Percentiles rank a stretch among this genome's conserved stretches.
phyloP scores from a whole-genome alignment of 2,888 invertebrate species.

The Pilophorus perplexus region DNA sequence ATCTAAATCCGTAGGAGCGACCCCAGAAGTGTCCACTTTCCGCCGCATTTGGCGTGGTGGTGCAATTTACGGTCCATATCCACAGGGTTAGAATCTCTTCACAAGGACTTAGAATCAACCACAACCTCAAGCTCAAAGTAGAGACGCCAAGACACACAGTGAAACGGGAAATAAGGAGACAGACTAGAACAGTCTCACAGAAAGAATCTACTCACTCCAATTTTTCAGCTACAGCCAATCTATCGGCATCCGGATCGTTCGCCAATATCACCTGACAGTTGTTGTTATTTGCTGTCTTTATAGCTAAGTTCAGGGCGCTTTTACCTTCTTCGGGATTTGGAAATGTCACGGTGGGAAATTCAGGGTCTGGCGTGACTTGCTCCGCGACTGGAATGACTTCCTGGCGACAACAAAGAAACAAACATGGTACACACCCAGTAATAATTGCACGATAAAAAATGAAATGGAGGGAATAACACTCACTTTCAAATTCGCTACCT shows the following conservation, averaged over 20 bases:
- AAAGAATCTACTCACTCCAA: constrained; percentile 50
- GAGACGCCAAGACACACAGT: not conserved
- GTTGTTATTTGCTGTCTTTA: constrained; percentile 70
- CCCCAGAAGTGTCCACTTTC: no score
- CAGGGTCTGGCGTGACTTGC: constrained; percentile 88
- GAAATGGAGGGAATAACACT: constrained; percentile 37
- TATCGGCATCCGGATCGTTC: constrained; percentile 98
- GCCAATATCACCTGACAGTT: constrained; percentile 78
- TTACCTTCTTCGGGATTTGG: constrained; percentile 98
- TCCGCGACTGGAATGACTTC: constrained; percentile 65
- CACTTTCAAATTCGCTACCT: constrained; percentile 70
- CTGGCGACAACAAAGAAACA: constrained; percentile 52
- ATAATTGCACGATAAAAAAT: not conserved
- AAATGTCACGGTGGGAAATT: constrained; percentile 94
- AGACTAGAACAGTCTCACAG: not conserved
- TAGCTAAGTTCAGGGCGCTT: constrained; percentile 72
- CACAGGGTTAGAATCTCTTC: no score
- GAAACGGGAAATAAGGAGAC: not conserved
- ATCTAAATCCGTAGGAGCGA: no score
- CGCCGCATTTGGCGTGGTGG: no score
- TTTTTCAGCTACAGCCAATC: constrained; percentile 89
- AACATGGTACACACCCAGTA: not conserved
- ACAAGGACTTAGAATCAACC: no score
- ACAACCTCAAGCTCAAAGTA: not conserved
- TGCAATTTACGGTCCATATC: no score